A percentile compares a stretch with the other conserved stretches of the same genome.
These are phyloP conservation scores for Synanthedon vespiformis DNA, from an alignment of 2,888 invertebrate species.

Conservation along the genomic window DNA sequence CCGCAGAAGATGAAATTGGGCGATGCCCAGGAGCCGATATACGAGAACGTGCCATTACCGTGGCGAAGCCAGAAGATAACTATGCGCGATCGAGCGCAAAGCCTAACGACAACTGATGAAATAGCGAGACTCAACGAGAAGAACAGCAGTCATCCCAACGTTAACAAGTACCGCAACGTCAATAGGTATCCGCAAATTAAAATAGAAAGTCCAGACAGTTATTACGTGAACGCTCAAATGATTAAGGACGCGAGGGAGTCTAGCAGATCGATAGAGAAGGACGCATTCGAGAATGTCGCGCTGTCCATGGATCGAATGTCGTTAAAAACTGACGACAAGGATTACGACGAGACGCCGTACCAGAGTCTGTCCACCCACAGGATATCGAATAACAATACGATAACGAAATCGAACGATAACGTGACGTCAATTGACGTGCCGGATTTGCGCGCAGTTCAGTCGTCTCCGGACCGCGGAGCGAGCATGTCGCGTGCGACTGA, in stretches of 20 bases:
- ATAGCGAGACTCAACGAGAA: conserved; percentile 56
- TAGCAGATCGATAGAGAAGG: conserved; percentile 35
- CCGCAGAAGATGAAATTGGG: conserved; percentile 40
- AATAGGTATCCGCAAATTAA: conserved; percentile 24
- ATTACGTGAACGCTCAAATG: conserved; percentile 61
- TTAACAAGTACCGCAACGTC: conserved; percentile 29
- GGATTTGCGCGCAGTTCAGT: conserved; percentile 14
- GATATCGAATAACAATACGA: conserved; percentile 43
- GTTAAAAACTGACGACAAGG: conserved; percentile 35
- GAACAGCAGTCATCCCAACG: conserved; percentile 45
- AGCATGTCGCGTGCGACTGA: conserved; percentile 25
- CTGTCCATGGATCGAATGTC: conserved; percentile 42
- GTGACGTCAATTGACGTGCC: conserved; percentile 51
- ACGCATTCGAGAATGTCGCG: conserved; percentile 38
- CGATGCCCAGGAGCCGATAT: conserved; percentile 78
- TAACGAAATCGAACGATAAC: conserved; percentile 40
- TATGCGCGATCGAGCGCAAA: conserved; percentile 71
- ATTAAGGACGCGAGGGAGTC: conserved; percentile 53
- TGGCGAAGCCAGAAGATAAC: conserved; percentile 61
- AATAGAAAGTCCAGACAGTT: conserved; percentile 32
- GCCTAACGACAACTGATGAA: conserved; percentile 79
- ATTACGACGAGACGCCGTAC: conserved; percentile 57
- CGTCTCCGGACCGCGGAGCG: conserved; percentile 10
- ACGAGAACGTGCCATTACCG: conserved; percentile 82
- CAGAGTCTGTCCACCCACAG: conserved; percentile 54